phyloP scores from a whole-genome alignment of 2,888 invertebrate species.

The Dysmachus trigonus region DNA sequence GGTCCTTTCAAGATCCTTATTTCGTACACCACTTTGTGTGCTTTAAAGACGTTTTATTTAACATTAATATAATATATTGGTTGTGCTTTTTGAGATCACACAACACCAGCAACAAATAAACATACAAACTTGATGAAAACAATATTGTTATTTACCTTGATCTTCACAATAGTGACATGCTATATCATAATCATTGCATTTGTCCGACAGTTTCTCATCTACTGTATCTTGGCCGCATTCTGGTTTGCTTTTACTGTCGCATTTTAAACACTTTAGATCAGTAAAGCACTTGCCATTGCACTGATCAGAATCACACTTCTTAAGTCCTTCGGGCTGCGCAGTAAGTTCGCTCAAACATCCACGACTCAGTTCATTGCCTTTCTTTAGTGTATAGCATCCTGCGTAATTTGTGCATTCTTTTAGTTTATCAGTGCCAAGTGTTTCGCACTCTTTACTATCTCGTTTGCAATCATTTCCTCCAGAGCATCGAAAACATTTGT shows the following conservation, averaged over 20 bases:
- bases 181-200: neutral
- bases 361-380: neutral
- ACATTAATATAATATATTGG: too few species aligned
- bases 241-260: constrained; percentile 52
- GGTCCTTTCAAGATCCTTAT: too few species aligned
- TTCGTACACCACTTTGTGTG: too few species aligned
- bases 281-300: neutral
- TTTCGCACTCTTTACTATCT: neutral
- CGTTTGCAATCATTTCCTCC: constrained; percentile 1
- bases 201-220: neutral
- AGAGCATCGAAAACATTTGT: neutral
- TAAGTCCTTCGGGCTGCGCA: neutral
- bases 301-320: neutral
- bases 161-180: constrained; percentile 8
- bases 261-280: constrained; percentile 52
- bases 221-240: constrained; percentile 8
- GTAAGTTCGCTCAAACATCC: neutral
- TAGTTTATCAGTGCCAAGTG: neutral
- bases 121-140: neutral
- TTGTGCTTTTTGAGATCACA: neutral
- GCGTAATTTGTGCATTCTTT: neutral
- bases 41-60: too few species aligned
- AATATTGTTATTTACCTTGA: neutral
- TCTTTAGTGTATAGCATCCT: neutral
- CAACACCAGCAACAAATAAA: neutral